Conservation (phyloP, 2,113 vertebrate genomes). For the Scytalopus superciliaris region DNA sequence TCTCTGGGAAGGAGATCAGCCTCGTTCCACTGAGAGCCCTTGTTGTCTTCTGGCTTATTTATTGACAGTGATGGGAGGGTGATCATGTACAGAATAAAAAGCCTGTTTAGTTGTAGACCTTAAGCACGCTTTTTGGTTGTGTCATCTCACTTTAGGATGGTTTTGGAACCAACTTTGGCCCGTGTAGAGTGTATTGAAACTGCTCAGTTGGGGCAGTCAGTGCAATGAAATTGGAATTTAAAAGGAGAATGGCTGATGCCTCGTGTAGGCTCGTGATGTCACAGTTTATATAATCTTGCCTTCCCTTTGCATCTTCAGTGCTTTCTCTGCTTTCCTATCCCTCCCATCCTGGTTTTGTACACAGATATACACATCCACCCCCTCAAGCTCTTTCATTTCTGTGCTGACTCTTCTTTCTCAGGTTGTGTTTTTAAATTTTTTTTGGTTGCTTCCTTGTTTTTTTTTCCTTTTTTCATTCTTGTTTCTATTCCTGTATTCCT, state of each 20-base stretch:
- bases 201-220: neutral
- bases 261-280: neutral
- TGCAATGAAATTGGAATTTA: neutral
- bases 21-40: neutral
- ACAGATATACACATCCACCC: too few species aligned
- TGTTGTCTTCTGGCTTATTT: neutral
- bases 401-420: neutral
- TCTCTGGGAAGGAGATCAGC: neutral
- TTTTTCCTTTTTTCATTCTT: neutral
- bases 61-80: neutral
- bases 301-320: neutral
- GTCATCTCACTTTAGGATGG: neutral
- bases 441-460: neutral
- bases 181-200: neutral
- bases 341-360: neutral
- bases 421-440: neutral
- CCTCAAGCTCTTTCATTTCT: neutral
- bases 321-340: neutral
- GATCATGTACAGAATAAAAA: neutral
- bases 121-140: neutral
- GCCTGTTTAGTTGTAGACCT: neutral
- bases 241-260: neutral
- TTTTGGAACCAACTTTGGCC: neutral
- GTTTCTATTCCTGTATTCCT: neutral
- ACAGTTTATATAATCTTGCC: neutral